Conservation (phyloP, 2,888 invertebrate genomes). For the Cistogaster globosa region DNA sequence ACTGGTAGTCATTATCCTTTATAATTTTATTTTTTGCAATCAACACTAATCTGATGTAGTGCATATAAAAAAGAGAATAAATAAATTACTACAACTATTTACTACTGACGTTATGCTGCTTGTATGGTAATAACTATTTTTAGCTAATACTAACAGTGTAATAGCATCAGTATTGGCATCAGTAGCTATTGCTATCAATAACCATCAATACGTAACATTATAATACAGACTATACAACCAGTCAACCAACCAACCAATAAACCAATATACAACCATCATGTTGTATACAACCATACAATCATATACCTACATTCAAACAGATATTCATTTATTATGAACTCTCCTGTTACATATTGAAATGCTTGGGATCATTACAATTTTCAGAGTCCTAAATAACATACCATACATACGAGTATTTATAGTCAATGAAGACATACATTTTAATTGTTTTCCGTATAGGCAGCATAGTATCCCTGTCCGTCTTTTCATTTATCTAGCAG, state of each 20-base stretch:
- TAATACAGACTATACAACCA: conserved; percentile 54
- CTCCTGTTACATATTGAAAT: conserved; percentile 9
- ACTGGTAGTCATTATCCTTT: conserved; percentile 68
- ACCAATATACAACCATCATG: not conserved
- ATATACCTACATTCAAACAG: not conserved
- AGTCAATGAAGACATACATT: conserved; percentile 71
- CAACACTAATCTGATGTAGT: conserved; percentile 68
- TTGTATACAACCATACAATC: conserved; percentile 6
- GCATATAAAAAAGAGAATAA: conserved; percentile 36
- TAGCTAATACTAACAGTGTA: conserved; percentile 20
- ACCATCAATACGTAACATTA: conserved; percentile 65
- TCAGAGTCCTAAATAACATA: conserved; percentile 54
- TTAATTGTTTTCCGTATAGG: conserved; percentile 72
- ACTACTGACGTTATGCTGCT: not conserved
- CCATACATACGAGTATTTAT: conserved; percentile 65
- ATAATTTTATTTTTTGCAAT: conserved; percentile 57
- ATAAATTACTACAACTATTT: conserved; percentile 10
- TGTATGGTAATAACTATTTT: conserved; percentile 22
- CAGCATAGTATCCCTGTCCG: conserved; percentile 15
- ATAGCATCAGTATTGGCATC: not conserved
- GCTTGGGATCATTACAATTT: conserved; percentile 28
- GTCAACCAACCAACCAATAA: conserved; percentile 43
- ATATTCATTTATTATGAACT: not conserved
- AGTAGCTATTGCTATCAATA: conserved; percentile 65
- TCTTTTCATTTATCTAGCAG: conserved; percentile 26